phyloP scores from a whole-genome alignment of 2,888 invertebrate species.

The Nymphalis polychloros region DNA sequence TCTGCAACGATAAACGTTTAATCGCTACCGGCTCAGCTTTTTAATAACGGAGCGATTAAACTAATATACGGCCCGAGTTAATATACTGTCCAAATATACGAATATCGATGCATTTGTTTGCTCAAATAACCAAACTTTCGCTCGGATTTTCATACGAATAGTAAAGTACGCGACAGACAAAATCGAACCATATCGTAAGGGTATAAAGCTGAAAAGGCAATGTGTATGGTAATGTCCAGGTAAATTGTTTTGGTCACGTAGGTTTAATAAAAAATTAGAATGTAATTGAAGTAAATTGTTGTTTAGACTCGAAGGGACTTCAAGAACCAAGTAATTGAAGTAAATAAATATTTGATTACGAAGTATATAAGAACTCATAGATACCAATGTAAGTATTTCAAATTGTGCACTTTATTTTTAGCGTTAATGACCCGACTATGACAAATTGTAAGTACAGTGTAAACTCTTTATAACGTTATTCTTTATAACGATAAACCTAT shows the following conservation, averaged over 20 bases:
- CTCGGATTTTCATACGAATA: constrained; percentile 1
- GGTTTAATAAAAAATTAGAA: constrained; percentile 6
- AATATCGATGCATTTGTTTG: constrained; percentile 32
- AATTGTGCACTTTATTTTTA: too few relatives aligned
- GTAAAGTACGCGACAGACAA: background rate
- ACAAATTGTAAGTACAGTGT: too few relatives aligned
- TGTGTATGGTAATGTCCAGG: background rate
- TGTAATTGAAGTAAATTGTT: constrained; percentile 3
- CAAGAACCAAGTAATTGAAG: background rate
- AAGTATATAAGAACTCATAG: background rate
- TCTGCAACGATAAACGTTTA: constrained; percentile 13
- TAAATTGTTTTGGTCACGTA: constrained; percentile 9
- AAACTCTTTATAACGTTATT: too few relatives aligned
- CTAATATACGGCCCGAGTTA: constrained; percentile 30
- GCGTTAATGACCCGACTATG: too few relatives aligned
- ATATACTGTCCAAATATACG: constrained; percentile 25
- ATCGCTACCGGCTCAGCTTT: constrained; percentile 27
- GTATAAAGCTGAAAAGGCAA: background rate
- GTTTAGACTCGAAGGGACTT: background rate
- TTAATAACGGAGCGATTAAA: constrained; percentile 36
- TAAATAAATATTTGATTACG: background rate
- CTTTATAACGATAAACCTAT: too few relatives aligned
- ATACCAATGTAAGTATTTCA: too few relatives aligned
- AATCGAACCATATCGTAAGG: background rate
- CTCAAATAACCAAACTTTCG: constrained; percentile 24